Evolutionary conservation across 2,113 vertebrate species (phyloP).

Genomic region (Willisornis vidua): DNA sequence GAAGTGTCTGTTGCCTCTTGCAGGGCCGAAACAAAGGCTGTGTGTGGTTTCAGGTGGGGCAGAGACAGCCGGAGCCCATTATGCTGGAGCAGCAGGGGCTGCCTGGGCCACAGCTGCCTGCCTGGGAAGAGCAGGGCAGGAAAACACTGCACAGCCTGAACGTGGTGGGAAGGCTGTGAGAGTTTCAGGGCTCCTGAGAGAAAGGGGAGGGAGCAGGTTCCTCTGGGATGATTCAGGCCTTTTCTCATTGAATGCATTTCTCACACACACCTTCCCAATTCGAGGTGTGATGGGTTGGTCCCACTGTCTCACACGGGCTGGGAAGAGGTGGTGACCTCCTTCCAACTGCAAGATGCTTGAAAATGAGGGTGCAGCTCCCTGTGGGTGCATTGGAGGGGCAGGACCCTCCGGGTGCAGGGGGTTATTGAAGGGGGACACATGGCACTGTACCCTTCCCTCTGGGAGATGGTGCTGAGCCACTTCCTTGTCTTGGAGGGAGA

Average conservation of each 20-base stretch:
- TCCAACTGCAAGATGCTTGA: background rate
- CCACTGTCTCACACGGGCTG: rapidly evolving
- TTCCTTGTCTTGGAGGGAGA: background rate
- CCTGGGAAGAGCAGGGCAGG: background rate
- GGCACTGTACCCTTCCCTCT: rapidly evolving
- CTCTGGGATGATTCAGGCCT: background rate
- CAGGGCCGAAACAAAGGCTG: background rate
- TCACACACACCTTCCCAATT: rapidly evolving
- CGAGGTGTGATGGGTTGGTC: background rate
- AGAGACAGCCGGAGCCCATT: background rate
- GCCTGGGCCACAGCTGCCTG: background rate
- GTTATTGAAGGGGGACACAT: rapidly evolving
- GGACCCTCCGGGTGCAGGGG: background rate
- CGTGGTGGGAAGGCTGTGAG: rapidly evolving
- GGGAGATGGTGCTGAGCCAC: rapidly evolving
- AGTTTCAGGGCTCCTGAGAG: background rate
- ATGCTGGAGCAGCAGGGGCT: background rate
- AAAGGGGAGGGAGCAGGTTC: background rate
- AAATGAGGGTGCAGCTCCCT: background rate
- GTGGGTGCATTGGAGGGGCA: rapidly evolving
- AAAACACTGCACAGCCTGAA: background rate
- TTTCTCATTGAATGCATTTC: background rate
- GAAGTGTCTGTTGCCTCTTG: background rate
- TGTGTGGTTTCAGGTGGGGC: constrained; percentile 67
- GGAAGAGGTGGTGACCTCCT: background rate